These are phyloP conservation scores for Peromyscus nudipes DNA, from an alignment of 2,797 vertebrate genomes.

Conservation along the genomic window DNA sequence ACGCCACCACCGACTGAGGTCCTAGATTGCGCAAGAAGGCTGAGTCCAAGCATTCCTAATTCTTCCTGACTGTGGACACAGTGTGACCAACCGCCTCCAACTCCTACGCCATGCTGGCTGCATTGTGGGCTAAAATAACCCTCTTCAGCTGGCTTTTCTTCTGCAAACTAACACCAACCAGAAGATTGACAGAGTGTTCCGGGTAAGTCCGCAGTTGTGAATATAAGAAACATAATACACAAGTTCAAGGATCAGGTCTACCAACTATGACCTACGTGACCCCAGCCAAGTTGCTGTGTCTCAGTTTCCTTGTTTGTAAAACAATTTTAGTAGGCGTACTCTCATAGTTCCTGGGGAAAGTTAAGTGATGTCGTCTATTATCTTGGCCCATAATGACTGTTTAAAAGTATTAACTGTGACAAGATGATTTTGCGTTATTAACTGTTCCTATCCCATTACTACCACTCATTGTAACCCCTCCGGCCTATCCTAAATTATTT, in stretches of 20 bases:
- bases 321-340: slow-evolving; percentile 40
- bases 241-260: slow-evolving; percentile 54
- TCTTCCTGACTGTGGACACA: not conserved
- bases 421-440: slow-evolving; percentile 36
- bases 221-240: not conserved
- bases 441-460: slow-evolving; percentile 13
- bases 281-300: slow-evolving; percentile 21
- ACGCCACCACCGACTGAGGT: not conserved
- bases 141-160: not conserved
- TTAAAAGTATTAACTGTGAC: slow-evolving; percentile 47
- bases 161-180: not conserved
- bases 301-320: slow-evolving; percentile 70
- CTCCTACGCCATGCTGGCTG: not conserved
- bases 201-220: not conserved
- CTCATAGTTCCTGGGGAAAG: slow-evolving; percentile 32
- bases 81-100: not conserved
- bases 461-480: slow-evolving; percentile 33
- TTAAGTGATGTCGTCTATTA: slow-evolving; percentile 53
- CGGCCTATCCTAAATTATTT: slow-evolving; percentile 38
- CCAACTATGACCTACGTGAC: slow-evolving; percentile 26
- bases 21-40: not conserved
- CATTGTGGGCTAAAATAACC: not conserved
- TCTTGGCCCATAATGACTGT: not conserved
- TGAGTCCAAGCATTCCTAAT: no score
- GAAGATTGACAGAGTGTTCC: not conserved